Evolutionary conservation across 2,888 invertebrate genomes (phyloP).

Genomic region (Allygus modestus): DNA sequence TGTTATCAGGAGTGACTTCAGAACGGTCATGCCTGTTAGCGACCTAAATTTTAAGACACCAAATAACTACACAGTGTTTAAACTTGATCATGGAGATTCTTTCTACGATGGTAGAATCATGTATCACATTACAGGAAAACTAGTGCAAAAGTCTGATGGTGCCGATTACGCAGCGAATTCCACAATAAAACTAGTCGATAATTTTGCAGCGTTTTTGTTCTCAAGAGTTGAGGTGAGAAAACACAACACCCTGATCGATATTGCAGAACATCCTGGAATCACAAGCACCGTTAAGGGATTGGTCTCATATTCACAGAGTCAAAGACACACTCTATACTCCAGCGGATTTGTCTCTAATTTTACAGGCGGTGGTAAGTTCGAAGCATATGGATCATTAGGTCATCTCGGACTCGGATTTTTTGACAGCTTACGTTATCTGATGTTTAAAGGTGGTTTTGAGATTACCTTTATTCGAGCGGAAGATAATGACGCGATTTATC

Average conservation of each 20-base stretch:
- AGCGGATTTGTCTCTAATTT: conserved; percentile 1
- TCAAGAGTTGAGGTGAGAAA: conserved; percentile 28
- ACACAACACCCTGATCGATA: conserved; percentile 11
- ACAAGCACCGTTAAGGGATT: conserved; percentile 39
- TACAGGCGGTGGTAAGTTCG: conserved; percentile 34
- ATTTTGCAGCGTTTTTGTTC: conserved; percentile 27
- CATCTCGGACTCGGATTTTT: conserved; percentile 54
- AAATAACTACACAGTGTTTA: conserved; percentile 37
- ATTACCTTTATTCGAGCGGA: conserved; percentile 37
- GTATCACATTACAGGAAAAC: conserved; percentile 6
- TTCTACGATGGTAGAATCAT: conserved; percentile 43
- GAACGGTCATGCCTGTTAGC: conserved; percentile 7
- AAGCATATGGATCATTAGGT: conserved; percentile 9
- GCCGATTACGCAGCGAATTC: not conserved
- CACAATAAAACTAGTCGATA: conserved; percentile 45
- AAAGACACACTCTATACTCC: not conserved
- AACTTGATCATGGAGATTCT: conserved; percentile 45
- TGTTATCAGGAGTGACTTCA: conserved; percentile 23
- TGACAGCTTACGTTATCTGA: conserved; percentile 23
- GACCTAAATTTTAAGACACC: conserved; percentile 26
- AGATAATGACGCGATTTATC: conserved; percentile 30
- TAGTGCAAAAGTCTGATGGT: conserved; percentile 9
- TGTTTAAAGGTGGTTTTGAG: conserved; percentile 50
- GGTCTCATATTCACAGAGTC: not conserved
- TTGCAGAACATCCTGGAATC: conserved; percentile 30